Base-by-base conservation (phyloP, 2,797 vertebrate species). In the Psittacula echo region DNA sequence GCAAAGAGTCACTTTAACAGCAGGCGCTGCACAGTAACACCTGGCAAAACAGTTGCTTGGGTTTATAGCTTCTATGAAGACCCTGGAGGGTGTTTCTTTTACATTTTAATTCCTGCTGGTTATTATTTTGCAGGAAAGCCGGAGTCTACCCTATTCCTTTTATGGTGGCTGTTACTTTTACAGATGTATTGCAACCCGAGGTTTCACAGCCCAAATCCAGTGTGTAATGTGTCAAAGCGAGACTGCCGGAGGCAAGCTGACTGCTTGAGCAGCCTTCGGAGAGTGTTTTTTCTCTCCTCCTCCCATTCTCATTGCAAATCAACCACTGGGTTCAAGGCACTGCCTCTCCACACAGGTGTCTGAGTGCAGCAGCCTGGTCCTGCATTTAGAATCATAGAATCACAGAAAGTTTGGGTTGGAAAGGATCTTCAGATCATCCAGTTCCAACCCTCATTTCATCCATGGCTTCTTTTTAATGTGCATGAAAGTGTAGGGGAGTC, bases 41-140 rank as follows among this genome's bases (percentile, higher is more conserved):
- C 93, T 97, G 95, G 94, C 76, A 79, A 90, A 96, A 93, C 79
- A 91, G 60, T 94, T 91, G 53, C 44, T 47, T 41, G 54, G 18
- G 30, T 94, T 95, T 95, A 86, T 5, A 70, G 91, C 79, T 89
- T 91, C 85, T 86, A 67, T 66, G 94, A 93, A 79, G 87, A 94
- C 75, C 56, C 94, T 3, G 9, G 54, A 90, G 91, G 66, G 85
- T 64, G 76, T 60, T 96, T 85, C 62, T 91, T 91, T 84, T 62
- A 70, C 27, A 1, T 90, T 92, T 90, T 79, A 64, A 94, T 95
- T 96, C 87, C 70, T 86, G 72, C 65, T 75, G 68, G 89, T 75
- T 91, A 90, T 27, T 27, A 13, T 92, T 94, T 66, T 86, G 82
- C 62, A 88, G 83, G 82, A 79, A 79, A 56, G 24, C 41, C 0